These are phyloP conservation scores for Octonoba sinensis DNA, from an alignment of 2,888 invertebrate genomes.

Conservation along the genomic window DNA sequence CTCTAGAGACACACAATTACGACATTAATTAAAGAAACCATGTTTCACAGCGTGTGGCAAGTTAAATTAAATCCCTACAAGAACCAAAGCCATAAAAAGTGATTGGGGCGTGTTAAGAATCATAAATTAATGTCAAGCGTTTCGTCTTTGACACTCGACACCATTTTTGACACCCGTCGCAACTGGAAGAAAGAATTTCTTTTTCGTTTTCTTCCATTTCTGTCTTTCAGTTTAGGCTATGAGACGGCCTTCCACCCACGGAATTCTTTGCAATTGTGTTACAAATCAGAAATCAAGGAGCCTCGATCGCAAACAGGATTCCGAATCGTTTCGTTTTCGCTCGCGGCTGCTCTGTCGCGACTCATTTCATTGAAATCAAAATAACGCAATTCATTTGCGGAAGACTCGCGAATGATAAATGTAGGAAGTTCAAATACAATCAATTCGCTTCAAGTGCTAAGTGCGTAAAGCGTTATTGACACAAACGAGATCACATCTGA, in stretches of 20 bases:
- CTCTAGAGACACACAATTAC: background rate
- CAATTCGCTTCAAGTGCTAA: too few relatives aligned
- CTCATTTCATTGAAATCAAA: too few relatives aligned
- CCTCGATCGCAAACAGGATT: too few relatives aligned
- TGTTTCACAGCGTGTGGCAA: conserved; percentile 29
- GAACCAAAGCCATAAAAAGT: conserved; percentile 34
- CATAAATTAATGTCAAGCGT: conserved; percentile 50
- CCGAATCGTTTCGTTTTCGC: too few relatives aligned
- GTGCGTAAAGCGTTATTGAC: too few relatives aligned
- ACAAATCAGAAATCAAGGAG: too few relatives aligned
- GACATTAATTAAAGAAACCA: conserved; percentile 30
- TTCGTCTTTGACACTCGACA: conserved; percentile 39
- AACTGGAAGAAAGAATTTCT: conserved; percentile 5
- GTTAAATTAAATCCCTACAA: conserved; percentile 38
- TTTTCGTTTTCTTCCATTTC: conserved; percentile 6
- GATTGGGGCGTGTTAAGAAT: conserved; percentile 38
- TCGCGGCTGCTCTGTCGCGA: too few relatives aligned
- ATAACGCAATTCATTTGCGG: too few relatives aligned
- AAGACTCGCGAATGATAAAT: too few relatives aligned
- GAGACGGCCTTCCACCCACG: background rate
- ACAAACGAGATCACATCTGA: too few relatives aligned
- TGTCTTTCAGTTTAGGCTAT: background rate
- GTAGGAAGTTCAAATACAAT: too few relatives aligned
- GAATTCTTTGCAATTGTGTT: conserved; percentile 1
- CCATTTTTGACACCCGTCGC: conserved; percentile 36